These are phyloP conservation scores for Lasiurus cinereus DNA, from an alignment of 2,113 vertebrate species.

Conservation along the genomic window DNA sequence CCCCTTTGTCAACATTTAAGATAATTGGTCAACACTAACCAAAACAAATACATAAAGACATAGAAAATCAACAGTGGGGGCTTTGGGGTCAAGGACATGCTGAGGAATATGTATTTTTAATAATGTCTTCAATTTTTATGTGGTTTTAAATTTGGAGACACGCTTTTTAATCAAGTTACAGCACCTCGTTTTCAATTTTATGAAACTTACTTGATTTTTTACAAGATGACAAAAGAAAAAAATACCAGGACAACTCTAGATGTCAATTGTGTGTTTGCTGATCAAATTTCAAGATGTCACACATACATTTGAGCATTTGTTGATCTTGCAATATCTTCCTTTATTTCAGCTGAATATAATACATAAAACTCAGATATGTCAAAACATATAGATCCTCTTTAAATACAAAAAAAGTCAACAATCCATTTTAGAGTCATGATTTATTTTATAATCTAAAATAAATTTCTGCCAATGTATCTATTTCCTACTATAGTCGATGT, in stretches of 20 bases:
- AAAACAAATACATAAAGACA: not conserved
- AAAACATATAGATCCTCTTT: conserved; percentile 50
- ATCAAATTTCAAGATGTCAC: not conserved
- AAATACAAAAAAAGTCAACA: not conserved
- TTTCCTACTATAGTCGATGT: not conserved
- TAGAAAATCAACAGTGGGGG: not conserved
- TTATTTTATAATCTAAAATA: conserved; percentile 38
- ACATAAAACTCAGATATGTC: conserved; percentile 13
- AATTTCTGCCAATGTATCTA: conserved; percentile 19
- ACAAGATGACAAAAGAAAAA: conserved; percentile 7
- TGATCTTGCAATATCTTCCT: not conserved
- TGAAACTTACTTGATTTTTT: not conserved
- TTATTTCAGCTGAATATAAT: conserved; percentile 29
- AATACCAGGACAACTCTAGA: not conserved
- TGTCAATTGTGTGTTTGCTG: not conserved
- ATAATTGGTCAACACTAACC: not conserved
- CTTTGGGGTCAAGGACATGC: not conserved
- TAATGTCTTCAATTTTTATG: not conserved
- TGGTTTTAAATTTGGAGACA: not conserved
- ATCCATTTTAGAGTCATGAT: not conserved
- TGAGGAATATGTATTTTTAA: not conserved
- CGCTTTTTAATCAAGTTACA: not conserved
- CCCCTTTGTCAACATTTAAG: not conserved
- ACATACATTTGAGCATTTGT: not conserved
- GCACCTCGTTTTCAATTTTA: not conserved